Evolutionary conservation across 2,797 vertebrate genomes (phyloP), one percentile per base, ranked within the genome.

Genomic region (Takifugu rubripes): DNA sequence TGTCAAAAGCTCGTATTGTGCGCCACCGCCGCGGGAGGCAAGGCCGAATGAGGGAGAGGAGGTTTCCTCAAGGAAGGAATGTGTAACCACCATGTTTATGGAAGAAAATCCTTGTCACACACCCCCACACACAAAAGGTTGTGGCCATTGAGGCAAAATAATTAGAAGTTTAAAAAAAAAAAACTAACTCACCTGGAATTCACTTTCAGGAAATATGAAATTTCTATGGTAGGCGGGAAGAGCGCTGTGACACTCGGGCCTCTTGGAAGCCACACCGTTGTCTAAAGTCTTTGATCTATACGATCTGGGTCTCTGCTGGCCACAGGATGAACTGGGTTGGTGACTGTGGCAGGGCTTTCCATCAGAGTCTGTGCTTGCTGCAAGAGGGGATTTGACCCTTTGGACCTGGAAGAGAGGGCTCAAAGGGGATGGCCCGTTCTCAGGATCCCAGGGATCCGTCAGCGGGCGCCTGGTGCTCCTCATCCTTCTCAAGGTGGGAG

Each of bases 401-500:
- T 76, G 64, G 1, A 7, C 49, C 0, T 82, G 84, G 42, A 84
- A 86, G 42, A 73, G 3, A 14, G 77, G 81, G 61, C 49, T 77
- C 1, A 24, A 25, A 9, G 79, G 70, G 9, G 68, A 57, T 61
- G 79, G 55, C 59, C 86, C 65, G 81, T 84, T 63, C 47, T 78
- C 61, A 0, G 57, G 21, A n/a, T 90, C 86, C 62, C 57, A 58
- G 21, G 54, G 57, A 5, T 87, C 85, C 10, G 49, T 44, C 26
- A 60, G 47, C 10, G 86, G 84, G 16, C 79, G 81, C 5, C 84
- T 54, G 16, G 85, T 89, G 64, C 85, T 93, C 74, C 93, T 92
- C 65, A 95, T 87, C 46, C 91, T 90, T 68, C 94, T 91, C 66
- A 95, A 53, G 3, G 93, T 95, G n/a, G 94, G 94, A 49, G 94